Evolutionary conservation across 2,113 vertebrate genomes (phyloP).

Genomic region (Brachyhypopomus gauderio): DNA sequence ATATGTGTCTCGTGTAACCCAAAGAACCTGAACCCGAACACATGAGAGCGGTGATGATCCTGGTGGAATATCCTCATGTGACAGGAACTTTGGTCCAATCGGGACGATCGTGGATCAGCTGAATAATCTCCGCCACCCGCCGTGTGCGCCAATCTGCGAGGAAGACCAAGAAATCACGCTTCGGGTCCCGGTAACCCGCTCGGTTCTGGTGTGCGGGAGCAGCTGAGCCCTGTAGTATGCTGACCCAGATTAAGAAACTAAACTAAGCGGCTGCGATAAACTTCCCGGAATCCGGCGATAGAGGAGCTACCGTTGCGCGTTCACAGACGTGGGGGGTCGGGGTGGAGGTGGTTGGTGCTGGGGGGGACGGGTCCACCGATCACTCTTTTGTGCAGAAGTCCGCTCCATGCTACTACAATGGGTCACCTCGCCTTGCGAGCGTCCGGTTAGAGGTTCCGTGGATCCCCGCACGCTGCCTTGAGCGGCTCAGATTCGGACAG

Average conservation of each 20-base stretch:
- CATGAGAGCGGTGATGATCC: not conserved
- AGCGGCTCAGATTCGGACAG: not conserved
- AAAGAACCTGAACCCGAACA: not conserved
- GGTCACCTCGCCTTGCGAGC: not conserved
- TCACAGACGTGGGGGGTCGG: too few relatives aligned
- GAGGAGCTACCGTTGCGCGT: not conserved
- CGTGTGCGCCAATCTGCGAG: constrained; percentile 9
- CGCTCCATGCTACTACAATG: constrained; percentile 14
- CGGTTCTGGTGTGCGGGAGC: too few relatives aligned
- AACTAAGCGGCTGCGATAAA: too few relatives aligned
- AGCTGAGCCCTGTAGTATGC: too few relatives aligned
- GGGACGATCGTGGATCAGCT: constrained; percentile 52
- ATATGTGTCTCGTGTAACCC: too few relatives aligned
- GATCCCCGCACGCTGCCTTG: not conserved
- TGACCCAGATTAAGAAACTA: too few relatives aligned
- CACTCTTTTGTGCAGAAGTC: not conserved
- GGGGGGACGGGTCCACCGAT: too few relatives aligned
- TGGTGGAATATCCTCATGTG: constrained; percentile 14
- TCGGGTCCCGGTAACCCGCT: not conserved
- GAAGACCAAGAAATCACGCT: not conserved
- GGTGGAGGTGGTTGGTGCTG: too few relatives aligned
- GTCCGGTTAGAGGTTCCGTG: constrained; percentile 34
- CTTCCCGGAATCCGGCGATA: not conserved
- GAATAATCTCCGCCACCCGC: constrained; percentile 51
- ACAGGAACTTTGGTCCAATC: constrained; percentile 73